Evolutionary conservation across 2,113 vertebrate genomes (phyloP), one percentile per base, ranked within the genome.

Genomic region (Bagarius yarrelli): DNA sequence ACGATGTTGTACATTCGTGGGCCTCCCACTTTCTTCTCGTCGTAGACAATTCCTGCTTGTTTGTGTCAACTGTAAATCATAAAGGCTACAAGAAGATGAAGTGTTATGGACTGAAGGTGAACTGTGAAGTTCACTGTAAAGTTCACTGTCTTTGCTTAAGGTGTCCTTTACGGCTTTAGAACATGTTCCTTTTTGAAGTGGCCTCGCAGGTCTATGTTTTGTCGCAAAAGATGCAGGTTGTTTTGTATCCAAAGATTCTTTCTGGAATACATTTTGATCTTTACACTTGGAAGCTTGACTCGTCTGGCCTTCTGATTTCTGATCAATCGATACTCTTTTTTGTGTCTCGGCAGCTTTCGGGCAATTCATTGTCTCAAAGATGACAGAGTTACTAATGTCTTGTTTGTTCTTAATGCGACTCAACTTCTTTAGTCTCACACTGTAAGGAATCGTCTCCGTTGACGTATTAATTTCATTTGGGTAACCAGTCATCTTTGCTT

Each of bases 151-250:
- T 55, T 78, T 70, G 52, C 30, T 32, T 25, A 66, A 21, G 16
- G 63, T 32, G 32, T 56, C 15, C n/a, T 30, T 50, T 23, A 59
- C 44, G 5, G 4, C 71, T 52, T 50, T 53, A 36, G 34, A 0
- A 5, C 8, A 55, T 11, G 23, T 18, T 9, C 15, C 60, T 71
- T 55, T 52, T 27, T 79, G 64, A 30, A 30, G 27, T 2, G 52
- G 76, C 44, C 44, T 74, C 14, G 53, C 80, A 75, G 30, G 30
- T 23, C 30, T 76, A 66, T 15, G 30, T 27, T 74, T 82, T 61
- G 18, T 30, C 13, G 59, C 44, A n/a, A 50, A 21, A 25, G 44
- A 56, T 50, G 11, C 9, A 63, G 57, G 19, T n/a, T 36, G 15
- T 32, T 60, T 70, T 59, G 25, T 8, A 71, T 44, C 52, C 34